Evolutionary conservation across 1,140 invertebrate genomes (phyloP), one percentile per base, ranked within the genome.

Genomic region (Sinella curviseta): DNA sequence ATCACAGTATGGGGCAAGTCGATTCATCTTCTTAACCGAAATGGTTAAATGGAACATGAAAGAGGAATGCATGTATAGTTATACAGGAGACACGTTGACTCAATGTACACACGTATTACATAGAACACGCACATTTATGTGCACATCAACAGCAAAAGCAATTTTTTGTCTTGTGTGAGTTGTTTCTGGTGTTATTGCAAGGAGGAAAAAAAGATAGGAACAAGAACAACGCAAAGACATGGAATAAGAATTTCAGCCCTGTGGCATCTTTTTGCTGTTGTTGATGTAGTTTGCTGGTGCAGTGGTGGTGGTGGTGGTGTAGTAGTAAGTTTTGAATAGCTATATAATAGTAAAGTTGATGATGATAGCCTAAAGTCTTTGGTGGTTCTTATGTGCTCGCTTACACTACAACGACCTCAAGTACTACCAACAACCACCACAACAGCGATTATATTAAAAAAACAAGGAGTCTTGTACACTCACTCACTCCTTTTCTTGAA

Each of bases 1-100:
- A 75, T 36, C 73, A 57, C 80, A 81, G 80, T 81, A 81, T 81
- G 80, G 74, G 80, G 80, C 76, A 77, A 81, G 80, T 70, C 80
- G 77, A 81, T 78, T 78, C 77, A 81, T 79, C 80, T 79, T 78
- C 65, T 70, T 24, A 33, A 12, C 65, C 26, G 57, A 70, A 70
- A 70, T 70, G 65, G 65, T 33, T 30, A 70, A 70, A 30, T 30
- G 3, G 31, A 70, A 70, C 31, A 33, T 31, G 65, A 33, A 70
- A 33, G 28, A 70, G 31, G 26, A 70, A 31, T 70, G 65, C n/a
- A 70, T 70, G 65, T 70, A 48, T 48, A n/a, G n/a, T n/a, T n/a
- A n/a, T n/a, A n/a, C n/a, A n/a, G n/a, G n/a, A n/a, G n/a, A n/a
- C n/a, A n/a, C n/a, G 4, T 48, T 48, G 39, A 17, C 39, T 48